These are phyloP conservation scores for Sylvia borin DNA, from an alignment of 2,797 vertebrate species.

Conservation along the genomic window DNA sequence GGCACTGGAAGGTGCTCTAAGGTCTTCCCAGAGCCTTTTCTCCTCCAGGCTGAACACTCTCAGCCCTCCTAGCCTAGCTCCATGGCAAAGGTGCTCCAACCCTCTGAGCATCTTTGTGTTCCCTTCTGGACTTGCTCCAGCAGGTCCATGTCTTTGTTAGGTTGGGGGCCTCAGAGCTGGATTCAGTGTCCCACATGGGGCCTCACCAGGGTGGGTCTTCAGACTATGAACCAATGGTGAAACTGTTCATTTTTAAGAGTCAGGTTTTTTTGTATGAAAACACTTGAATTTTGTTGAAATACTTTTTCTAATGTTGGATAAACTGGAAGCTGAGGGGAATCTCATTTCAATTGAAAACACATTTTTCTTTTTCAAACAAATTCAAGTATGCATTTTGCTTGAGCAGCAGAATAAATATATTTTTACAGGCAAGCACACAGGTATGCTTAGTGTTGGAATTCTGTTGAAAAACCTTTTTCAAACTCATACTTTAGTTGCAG, in stretches of 20 bases:
- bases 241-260: not conserved
- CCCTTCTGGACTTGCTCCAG: not conserved
- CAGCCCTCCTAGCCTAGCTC: not conserved
- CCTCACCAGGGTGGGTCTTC: not conserved
- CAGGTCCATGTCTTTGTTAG: not conserved
- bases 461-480: not conserved
- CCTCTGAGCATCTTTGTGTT: not conserved
- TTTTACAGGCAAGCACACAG: not conserved
- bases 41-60: not conserved
- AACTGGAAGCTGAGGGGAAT: not conserved
- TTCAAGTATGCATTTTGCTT: not conserved
- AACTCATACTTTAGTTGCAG: not conserved
- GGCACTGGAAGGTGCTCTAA: not conserved
- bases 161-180: not conserved
- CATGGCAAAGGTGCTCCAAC: not conserved
- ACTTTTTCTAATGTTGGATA: not conserved
- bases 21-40: not conserved
- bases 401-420: not conserved
- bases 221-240: not conserved
- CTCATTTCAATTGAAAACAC: not conserved
- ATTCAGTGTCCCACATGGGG: not conserved
- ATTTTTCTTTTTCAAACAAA: not conserved
- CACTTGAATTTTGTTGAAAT: not conserved
- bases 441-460: not conserved
- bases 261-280: rapidly evolving